Conservation (phyloP, 2,113 vertebrate species). For the Etheostoma spectabile region DNA sequence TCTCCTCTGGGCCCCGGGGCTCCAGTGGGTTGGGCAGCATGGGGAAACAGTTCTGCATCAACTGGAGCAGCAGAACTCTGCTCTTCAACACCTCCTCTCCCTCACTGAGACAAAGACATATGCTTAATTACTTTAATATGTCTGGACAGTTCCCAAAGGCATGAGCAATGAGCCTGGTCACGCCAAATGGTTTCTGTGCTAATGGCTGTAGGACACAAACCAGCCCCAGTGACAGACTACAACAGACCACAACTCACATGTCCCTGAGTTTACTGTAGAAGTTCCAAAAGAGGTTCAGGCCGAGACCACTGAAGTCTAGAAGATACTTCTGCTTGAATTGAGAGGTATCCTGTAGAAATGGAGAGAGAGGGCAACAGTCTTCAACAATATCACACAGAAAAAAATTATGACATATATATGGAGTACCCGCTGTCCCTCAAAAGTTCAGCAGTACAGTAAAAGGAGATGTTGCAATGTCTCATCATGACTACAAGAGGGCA, state of each 20-base stretch:
- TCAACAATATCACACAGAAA: conserved; percentile 1
- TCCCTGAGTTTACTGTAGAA: conserved; percentile 94
- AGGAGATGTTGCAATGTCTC: background rate
- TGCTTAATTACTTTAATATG: background rate
- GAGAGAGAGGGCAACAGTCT: background rate
- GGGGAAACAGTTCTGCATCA: conserved; percentile 95
- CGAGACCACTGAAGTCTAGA: conserved; percentile 92
- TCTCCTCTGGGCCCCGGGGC: conserved; percentile 57
- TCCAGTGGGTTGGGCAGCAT: conserved; percentile 85
- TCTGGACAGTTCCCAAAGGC: background rate
- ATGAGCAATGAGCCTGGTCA: background rate
- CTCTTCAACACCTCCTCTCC: conserved; percentile 91
- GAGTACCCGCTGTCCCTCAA: background rate
- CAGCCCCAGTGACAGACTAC: too few relatives aligned
- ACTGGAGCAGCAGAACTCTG: conserved; percentile 89
- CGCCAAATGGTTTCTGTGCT: background rate
- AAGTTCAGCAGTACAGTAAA: background rate
- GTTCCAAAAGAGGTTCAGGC: conserved; percentile 92
- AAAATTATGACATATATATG: background rate
- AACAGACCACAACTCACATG: conserved; percentile 86
- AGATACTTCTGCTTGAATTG: conserved; percentile 91
- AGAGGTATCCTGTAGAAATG: conserved; percentile 88
- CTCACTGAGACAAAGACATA: conserved; percentile 78
- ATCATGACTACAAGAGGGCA: background rate
- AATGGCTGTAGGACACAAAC: background rate